Conservation (phyloP, 2,113 vertebrate genomes). For the Dipodomys stephensi region DNA sequence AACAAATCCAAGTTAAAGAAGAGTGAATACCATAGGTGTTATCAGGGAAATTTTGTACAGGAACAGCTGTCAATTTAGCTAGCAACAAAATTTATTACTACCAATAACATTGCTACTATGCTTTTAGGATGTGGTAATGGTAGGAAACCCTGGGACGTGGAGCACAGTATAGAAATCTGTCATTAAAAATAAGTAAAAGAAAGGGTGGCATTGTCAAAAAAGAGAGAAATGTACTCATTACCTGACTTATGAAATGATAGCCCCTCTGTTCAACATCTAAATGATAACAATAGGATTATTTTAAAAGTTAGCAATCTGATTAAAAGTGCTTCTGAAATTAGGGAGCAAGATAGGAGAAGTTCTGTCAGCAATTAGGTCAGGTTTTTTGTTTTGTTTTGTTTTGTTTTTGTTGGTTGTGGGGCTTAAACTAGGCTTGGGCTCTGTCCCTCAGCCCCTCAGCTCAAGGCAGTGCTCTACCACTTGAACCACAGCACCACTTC, state of each 20-base stretch:
- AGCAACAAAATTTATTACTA: neutral
- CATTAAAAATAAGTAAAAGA: neutral
- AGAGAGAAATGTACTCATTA: too few relatives aligned
- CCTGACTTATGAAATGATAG: too few relatives aligned
- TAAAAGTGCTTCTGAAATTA: neutral
- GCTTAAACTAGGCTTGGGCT: too few relatives aligned
- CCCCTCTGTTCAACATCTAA: too few relatives aligned
- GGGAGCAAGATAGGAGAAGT: neutral
- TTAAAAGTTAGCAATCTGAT: neutral
- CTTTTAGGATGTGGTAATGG: neutral
- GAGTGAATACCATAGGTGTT: neutral
- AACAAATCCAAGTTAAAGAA: neutral
- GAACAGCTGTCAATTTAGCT: neutral
- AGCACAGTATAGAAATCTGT: neutral
- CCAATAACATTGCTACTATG: too few relatives aligned
- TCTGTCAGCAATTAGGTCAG: neutral
- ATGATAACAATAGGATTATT: too few relatives aligned
- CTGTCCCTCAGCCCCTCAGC: too few relatives aligned
- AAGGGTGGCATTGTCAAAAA: neutral
- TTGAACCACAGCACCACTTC: too few relatives aligned
- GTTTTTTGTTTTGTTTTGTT: too few relatives aligned
- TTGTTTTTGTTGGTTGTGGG: too few relatives aligned
- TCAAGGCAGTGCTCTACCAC: too few relatives aligned
- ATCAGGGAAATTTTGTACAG: neutral
- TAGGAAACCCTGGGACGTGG: neutral